These are phyloP conservation scores for Drosophila setifemur DNA, from an alignment of 1,140 invertebrate species.

Conservation along the genomic window DNA sequence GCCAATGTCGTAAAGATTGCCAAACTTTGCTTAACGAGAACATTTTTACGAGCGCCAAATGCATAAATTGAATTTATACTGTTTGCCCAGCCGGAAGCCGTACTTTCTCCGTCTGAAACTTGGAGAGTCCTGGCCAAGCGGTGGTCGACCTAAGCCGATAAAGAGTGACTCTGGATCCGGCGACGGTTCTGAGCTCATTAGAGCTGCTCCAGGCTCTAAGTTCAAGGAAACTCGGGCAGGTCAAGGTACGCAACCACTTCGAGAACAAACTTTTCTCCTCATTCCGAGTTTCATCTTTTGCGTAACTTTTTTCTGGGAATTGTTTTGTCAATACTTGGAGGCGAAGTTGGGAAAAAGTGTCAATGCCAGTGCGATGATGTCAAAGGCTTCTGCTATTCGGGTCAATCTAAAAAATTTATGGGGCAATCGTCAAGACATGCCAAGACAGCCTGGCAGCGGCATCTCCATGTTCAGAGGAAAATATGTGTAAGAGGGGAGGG, in stretches of 20 bases:
- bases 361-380: conserved; percentile 49
- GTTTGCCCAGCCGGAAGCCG: conserved; percentile 4
- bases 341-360: neutral
- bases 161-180: conserved; percentile 2
- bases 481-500: too few species aligned
- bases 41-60: conserved; percentile 41
- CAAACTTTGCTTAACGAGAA: conserved; percentile 63
- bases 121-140: too few species aligned
- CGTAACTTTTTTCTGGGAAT: conserved; percentile 16
- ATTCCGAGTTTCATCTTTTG: conserved; percentile 6
- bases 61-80: conserved; percentile 31
- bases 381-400: conserved; percentile 64
- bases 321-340: conserved; percentile 39
- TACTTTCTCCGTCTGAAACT: neutral
- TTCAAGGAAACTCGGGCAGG: conserved; percentile 27
- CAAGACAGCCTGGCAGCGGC: conserved; percentile 36
- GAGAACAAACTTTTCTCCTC: conserved; percentile 6
- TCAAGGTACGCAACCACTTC: conserved; percentile 12
- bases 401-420: conserved; percentile 73
- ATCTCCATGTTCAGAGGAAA: too few species aligned
- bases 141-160: conserved; percentile 10
- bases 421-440: conserved; percentile 66
- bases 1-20: conserved; percentile 64
- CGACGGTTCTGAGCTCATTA: conserved; percentile 37
- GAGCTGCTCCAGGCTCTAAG: conserved; percentile 4